These are phyloP conservation scores for Pogonognathellus flavescens DNA, from an alignment of 1,140 invertebrate species.

Conservation along the genomic window DNA sequence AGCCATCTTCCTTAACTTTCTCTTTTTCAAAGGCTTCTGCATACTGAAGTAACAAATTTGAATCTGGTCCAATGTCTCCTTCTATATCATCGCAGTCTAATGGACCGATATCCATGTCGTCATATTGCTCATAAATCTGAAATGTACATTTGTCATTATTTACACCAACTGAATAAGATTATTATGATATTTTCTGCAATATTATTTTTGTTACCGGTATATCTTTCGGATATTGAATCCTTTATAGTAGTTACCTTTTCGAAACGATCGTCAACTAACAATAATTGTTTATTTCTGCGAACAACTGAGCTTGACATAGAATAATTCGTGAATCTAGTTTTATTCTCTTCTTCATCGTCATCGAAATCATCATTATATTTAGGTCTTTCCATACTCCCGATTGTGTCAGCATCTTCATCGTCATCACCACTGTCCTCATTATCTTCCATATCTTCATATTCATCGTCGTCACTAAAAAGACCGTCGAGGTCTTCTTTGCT, in stretches of 20 bases:
- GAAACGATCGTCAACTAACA: conserved; percentile 89
- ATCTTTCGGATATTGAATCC: too few species aligned
- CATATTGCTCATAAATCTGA: conserved; percentile 86
- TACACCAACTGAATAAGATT: conserved; percentile 65
- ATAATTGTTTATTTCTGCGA: conserved; percentile 85
- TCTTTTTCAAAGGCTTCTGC: conserved; percentile 75
- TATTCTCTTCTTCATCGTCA: conserved; percentile 78
- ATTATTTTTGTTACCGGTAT: neutral
- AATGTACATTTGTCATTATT: too few species aligned
- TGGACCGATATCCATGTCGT: conserved; percentile 90
- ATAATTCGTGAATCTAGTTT: conserved; percentile 92
- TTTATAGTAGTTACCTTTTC: conserved; percentile 79
- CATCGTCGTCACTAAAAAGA: conserved; percentile 68
- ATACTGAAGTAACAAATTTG: conserved; percentile 76
- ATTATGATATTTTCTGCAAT: conserved; percentile 9
- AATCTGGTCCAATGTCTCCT: conserved; percentile 79
- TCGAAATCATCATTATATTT: conserved; percentile 71
- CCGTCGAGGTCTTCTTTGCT: conserved; percentile 66
- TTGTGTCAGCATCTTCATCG: conserved; percentile 74
- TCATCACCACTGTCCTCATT: conserved; percentile 67
- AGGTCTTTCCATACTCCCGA: conserved; percentile 72
- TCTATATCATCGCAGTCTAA: conserved; percentile 92
- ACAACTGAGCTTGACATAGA: conserved; percentile 95
- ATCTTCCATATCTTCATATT: conserved; percentile 70
- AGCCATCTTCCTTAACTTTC: conserved; percentile 63